Evolutionary conservation across 2,888 invertebrate genomes (phyloP).

Genomic region (Ferrisia virgata): DNA sequence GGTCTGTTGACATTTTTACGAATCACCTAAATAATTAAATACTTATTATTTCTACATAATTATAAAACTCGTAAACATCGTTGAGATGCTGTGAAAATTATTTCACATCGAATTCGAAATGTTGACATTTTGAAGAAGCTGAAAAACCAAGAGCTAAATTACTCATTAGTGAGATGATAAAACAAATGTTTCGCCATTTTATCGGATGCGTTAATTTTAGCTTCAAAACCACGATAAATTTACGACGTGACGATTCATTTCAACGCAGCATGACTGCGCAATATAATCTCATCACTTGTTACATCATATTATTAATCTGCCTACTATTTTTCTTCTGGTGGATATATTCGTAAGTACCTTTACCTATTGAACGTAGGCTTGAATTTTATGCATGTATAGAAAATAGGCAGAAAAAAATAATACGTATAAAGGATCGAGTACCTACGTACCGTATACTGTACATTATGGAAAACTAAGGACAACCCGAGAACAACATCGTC

Average conservation of each 20-base stretch:
- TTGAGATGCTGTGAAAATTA: not conserved
- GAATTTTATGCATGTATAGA: not conserved
- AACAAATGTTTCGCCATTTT: not conserved
- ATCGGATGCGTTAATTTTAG: no score
- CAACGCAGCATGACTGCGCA: not conserved
- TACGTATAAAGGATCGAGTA: not conserved
- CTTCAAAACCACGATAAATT: not conserved
- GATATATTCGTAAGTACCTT: not conserved
- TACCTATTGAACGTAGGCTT: not conserved
- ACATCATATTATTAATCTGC: not conserved
- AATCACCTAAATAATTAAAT: no score
- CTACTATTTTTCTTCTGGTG: not conserved
- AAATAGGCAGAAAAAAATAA: not conserved
- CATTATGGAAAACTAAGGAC: no score
- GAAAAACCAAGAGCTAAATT: not conserved
- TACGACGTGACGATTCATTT: not conserved
- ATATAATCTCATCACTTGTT: not conserved
- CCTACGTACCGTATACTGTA: no score
- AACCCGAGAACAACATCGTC: not conserved
- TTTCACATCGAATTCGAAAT: no score
- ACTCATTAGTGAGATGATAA: not conserved
- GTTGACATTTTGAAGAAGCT: not conserved
- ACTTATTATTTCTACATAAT: not conserved
- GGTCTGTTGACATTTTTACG: not conserved
- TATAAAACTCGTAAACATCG: not conserved